Evolutionary conservation across 2,113 vertebrate species (phyloP).

Genomic region (Syrrhaptes paradoxus): DNA sequence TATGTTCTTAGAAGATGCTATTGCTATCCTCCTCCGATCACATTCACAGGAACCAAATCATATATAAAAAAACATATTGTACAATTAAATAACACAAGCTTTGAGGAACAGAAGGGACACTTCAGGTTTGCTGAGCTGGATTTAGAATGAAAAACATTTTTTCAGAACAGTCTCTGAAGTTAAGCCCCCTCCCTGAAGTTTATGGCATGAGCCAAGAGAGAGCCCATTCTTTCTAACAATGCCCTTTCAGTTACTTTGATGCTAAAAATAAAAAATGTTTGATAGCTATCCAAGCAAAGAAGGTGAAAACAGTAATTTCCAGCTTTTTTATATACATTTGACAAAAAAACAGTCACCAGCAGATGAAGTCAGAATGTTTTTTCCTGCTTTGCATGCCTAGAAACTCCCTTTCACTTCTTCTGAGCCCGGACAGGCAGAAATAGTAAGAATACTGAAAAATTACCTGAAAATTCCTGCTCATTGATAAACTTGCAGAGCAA

Average conservation of each 20-base stretch:
- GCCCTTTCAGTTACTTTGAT: conserved; percentile 65
- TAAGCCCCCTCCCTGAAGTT: conserved; percentile 25
- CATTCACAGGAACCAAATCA: not conserved
- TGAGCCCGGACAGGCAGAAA: not conserved
- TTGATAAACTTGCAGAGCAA: not conserved
- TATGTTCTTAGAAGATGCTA: not conserved
- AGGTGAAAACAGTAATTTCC: conserved; percentile 73
- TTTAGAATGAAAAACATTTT: conserved; percentile 9
- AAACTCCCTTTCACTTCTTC: conserved; percentile 17
- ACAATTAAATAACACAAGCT: not conserved
- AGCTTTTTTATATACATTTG: conserved; percentile 46
- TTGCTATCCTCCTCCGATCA: not conserved
- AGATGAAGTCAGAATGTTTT: conserved; percentile 14
- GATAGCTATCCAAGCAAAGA: conserved; percentile 62
- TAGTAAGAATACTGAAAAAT: not conserved
- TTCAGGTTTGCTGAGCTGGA: not conserved
- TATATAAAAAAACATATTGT: not conserved
- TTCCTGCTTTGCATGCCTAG: not conserved
- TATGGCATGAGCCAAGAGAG: conserved; percentile 25
- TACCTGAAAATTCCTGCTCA: not conserved
- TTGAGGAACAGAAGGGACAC: not conserved
- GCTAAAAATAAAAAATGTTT: conserved; percentile 70
- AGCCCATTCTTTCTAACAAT: conserved; percentile 67
- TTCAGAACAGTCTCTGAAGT: conserved; percentile 31
- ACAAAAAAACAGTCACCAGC: not conserved